Conservation (phyloP, 2,888 invertebrate genomes). For the Tupiocoris notatus region DNA sequence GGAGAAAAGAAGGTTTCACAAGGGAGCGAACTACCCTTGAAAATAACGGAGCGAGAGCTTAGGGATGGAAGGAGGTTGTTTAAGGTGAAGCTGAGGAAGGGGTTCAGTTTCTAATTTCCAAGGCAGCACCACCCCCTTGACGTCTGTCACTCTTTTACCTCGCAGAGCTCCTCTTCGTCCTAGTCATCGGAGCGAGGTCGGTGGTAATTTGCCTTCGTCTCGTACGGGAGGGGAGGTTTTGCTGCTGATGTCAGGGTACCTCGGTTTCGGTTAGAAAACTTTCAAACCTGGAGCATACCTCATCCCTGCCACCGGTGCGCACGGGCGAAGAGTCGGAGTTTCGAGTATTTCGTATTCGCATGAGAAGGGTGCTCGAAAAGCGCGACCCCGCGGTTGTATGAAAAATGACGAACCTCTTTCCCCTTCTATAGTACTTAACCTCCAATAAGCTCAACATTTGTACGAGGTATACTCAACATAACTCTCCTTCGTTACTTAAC, state of each 20-base stretch:
- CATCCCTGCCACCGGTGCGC: neutral
- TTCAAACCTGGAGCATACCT: conserved; percentile 6
- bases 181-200: neutral
- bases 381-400: neutral
- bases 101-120: conserved; percentile 42
- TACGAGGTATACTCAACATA: conserved; percentile 1
- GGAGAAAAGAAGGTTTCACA: neutral
- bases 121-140: conserved; percentile 27
- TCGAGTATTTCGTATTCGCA: conserved; percentile 37
- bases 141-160: conserved; percentile 41
- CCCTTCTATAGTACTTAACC: conserved; percentile 22
- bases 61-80: no score
- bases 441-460: neutral
- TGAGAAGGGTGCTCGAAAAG: conserved; percentile 5
- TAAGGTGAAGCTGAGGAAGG: no score
- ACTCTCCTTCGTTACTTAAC: neutral
- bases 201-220: conserved; percentile 36
- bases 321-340: conserved; percentile 11
- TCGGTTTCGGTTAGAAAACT: neutral
- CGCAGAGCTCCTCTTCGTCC: neutral
- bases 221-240: conserved; percentile 7
- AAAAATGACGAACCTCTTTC: conserved; percentile 26
- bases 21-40: neutral
- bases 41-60: conserved; percentile 4
- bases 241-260: neutral